Conservation (phyloP, 2,888 invertebrate genomes). For the Leptinotarsa tumamoca region DNA sequence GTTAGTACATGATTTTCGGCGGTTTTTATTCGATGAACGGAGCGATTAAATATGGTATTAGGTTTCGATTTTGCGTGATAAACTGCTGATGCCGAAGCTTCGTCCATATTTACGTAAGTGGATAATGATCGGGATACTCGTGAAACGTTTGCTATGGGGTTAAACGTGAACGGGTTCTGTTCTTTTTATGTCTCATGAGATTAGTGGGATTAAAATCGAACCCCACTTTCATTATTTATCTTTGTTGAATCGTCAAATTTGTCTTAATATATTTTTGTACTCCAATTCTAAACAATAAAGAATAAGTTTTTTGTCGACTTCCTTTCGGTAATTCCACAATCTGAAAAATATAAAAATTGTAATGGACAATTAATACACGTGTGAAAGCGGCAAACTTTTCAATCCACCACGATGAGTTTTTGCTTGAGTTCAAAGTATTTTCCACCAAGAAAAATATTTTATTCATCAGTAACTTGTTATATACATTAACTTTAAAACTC, state of each 20-base stretch:
- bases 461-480: no score
- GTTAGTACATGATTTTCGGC: background rate
- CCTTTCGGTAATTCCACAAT: no score
- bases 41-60: constrained; percentile 2
- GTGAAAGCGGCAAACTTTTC: no score
- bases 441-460: no score
- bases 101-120: constrained; percentile 19
- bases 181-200: background rate
- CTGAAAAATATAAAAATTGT: no score
- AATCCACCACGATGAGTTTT: no score
- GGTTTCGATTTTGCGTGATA: constrained; percentile 25
- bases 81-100: constrained; percentile 19
- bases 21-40: background rate
- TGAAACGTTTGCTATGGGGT: constrained; percentile 11
- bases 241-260: background rate
- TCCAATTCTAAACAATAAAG: background rate
- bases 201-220: background rate
- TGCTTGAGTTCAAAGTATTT: no score
- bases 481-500: no score
- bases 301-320: no score
- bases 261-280: background rate
- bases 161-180: background rate
- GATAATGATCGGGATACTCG: constrained; percentile 7
- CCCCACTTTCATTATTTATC: background rate
- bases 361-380: no score